Conservation (phyloP, 2,797 vertebrate genomes). For the Gallinago solitaria region DNA sequence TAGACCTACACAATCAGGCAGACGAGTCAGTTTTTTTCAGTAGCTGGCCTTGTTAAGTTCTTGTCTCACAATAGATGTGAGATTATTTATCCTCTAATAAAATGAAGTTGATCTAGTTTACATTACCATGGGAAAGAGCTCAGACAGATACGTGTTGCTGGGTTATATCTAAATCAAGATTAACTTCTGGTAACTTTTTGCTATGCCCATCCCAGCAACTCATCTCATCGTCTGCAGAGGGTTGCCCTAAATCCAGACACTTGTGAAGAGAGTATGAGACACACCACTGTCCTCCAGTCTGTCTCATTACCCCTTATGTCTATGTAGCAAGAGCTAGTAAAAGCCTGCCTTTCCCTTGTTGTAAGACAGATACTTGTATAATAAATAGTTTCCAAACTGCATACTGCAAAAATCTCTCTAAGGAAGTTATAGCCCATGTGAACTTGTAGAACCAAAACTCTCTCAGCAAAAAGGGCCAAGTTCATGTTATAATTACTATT, state of each 20-base stretch:
- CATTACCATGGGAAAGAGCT: background rate
- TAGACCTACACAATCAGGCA: background rate
- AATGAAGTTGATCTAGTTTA: background rate
- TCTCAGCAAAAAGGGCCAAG: background rate
- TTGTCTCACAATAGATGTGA: background rate
- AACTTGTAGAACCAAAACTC: background rate
- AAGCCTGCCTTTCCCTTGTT: background rate
- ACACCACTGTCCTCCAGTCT: background rate
- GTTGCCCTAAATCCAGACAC: background rate
- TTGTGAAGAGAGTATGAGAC: background rate
- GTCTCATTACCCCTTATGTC: background rate
- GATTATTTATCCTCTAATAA: background rate
- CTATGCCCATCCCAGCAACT: background rate
- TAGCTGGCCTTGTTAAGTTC: background rate
- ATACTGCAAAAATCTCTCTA: background rate
- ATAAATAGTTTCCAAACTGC: background rate
- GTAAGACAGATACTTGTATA: background rate
- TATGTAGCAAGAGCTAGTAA: background rate
- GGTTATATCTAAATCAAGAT: background rate
- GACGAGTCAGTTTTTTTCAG: background rate
- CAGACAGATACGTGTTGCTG: accelerated
- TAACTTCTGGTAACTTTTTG: background rate
- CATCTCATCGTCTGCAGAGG: background rate
- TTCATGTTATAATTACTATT: background rate
- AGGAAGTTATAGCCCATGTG: background rate